Evolutionary conservation across 2,888 invertebrate species (phyloP), one percentile per base, ranked within the genome.

Genomic region (Brachypalpus laphriformis): DNA sequence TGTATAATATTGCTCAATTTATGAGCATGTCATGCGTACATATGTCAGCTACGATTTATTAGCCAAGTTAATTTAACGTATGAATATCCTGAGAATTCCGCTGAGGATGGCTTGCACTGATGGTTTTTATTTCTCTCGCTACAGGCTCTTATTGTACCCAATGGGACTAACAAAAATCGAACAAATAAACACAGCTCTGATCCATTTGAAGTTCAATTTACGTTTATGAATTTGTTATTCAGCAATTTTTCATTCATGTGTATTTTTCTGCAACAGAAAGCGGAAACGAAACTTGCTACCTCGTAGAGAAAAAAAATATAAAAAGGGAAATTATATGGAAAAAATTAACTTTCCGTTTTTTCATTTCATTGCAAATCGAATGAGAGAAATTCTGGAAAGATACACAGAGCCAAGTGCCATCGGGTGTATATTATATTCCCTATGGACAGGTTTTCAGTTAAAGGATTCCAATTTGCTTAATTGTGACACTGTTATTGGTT

Each of bases 391-490:
- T n/a, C 8, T 31, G 8, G 3, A 31, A 7, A n/a, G 11, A 20
- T 25, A 22, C 22, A 22, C n/a, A n/a, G 22, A 25, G 22, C 11
- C 6, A 37, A n/a, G 56, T 45, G 28, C 40, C 65, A 14, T 20
- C 31, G 42, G 25, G 25, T 9, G n/a, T n/a, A n/a, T n/a, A n/a
- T n/a, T n/a, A n/a, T n/a, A n/a, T n/a, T n/a, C n/a, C n/a, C n/a
- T n/a, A n/a, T n/a, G n/a, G n/a, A n/a, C n/a, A n/a, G n/a, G n/a
- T n/a, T n/a, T n/a, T n/a, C n/a, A n/a, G n/a, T 25, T 63, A 47
- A 81, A 70, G 54, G 54, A 56, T 63, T 54, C 63, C 37, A 56
- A 70, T 61, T 70, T 54, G 70, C 63, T 77, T 54, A 77, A 77
- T 70, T 77, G 61, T 37, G 11, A 51, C 2, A 20, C 54, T 54